Evolutionary conservation across 1,140 invertebrate species (phyloP).

Genomic region (Venturia canescens): DNA sequence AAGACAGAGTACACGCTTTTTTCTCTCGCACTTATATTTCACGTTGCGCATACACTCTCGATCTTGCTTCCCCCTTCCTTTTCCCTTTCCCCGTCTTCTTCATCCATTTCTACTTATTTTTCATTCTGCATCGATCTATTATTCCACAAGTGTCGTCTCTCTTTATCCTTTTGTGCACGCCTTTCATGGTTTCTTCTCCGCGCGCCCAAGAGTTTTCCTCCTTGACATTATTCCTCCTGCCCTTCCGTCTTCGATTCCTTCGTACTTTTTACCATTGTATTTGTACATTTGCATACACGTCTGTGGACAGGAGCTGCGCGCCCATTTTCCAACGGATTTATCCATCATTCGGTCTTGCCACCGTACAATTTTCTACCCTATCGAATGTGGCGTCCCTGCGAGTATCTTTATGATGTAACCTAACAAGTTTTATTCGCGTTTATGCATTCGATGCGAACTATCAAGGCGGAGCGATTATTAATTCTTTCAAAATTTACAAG

Average conservation of each 20-base stretch:
- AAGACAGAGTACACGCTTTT: not conserved
- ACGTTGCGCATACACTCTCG: not conserved
- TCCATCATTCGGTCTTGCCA: not conserved
- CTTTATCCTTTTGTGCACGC: constrained; percentile 1
- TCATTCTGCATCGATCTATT: not conserved
- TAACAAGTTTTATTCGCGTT: too few species aligned
- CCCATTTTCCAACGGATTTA: not conserved
- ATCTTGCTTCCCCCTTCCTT: not conserved
- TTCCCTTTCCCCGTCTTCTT: too few species aligned
- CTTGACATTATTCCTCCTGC: not conserved
- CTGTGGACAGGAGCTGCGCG: not conserved
- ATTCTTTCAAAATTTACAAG: too few species aligned
- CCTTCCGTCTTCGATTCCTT: not conserved
- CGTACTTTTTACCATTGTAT: not conserved
- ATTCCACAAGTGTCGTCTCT: not conserved
- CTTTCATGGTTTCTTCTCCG: constrained; percentile 8
- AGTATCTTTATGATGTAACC: too few species aligned
- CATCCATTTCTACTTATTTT: not conserved
- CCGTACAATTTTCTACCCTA: not conserved
- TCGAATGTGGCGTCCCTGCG: not conserved
- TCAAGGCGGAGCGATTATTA: too few species aligned
- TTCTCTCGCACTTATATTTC: not conserved
- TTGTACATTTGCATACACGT: not conserved
- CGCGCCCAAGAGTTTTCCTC: not conserved
- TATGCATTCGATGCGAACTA: too few species aligned